Base-by-base conservation (phyloP, 2,797 vertebrate genomes). In the Smutsia temminckii region DNA sequence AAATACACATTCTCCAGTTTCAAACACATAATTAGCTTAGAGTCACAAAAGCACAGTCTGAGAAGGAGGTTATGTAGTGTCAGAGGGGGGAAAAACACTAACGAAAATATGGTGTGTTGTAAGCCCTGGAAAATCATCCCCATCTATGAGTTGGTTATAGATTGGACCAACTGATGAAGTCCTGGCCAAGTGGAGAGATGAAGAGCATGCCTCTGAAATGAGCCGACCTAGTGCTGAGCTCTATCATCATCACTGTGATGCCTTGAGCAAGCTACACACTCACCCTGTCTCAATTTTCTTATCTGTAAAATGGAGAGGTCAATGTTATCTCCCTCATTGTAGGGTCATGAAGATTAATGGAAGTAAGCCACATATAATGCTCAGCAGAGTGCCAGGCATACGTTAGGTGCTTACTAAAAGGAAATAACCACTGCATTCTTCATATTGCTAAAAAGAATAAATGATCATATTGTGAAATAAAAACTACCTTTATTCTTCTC, bases 1-100 rank as follows among this genome's bases (percentile, higher is more conserved):
- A 89, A 92, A 79, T 32, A 80, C 29, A 66, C 61, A 42, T 69
- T 94, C 78, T 95, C 68, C 63, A 71, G 64, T 89, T 92, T 95
- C 55, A 97, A 93, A 72, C 25, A 85, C 68, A 64, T 92, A 93
- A 94, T 97, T 95, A 95, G 71, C 42, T 42, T 81, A n/a, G 75
- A 74, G 66, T 94, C 83, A 95, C 63, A 83, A 94, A 96, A 86
- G 89, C 89, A 93, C 59, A 85, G 68, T 16, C 57, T 42, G 69
- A 85, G 85, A 80, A 89, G 79, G 71, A 95, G 92, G 71, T 63
- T 91, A 61, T 51, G 46, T 51, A 57, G 53, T 88, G 57, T 95
- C 53, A n/a, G 51, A 75, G 32, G 25, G 34, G 34, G 71, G 68
- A 9, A 66, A 90, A 86, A 29, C 27, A 64, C 59, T 37, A 51